These are phyloP conservation scores for Pachyrhynchus sulphureomaculatus DNA, from an alignment of 1,140 invertebrate genomes.

Conservation along the genomic window DNA sequence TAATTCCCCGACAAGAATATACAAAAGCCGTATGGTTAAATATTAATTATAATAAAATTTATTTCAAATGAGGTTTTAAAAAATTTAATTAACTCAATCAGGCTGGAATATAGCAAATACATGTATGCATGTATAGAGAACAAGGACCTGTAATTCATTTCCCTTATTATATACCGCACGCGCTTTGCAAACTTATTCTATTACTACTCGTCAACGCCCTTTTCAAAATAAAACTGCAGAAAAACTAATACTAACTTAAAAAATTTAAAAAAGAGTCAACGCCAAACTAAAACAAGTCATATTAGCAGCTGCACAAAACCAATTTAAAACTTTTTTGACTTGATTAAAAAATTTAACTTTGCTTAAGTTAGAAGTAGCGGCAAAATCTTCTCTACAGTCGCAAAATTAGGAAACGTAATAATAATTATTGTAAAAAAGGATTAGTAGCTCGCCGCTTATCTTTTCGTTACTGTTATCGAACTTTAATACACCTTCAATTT, in stretches of 20 bases:
- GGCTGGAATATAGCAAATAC: too few relatives aligned
- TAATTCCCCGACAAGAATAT: too few relatives aligned
- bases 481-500: constrained; percentile 14
- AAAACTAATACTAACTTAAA: not conserved
- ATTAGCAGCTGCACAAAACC: constrained; percentile 7
- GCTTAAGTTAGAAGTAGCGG: constrained; percentile 10
- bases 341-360: constrained; percentile 24
- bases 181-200: too few relatives aligned
- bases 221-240: too few relatives aligned
- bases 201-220: too few relatives aligned
- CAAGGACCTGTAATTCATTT: too few relatives aligned
- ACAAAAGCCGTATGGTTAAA: too few relatives aligned
- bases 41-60: too few relatives aligned
- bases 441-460: constrained; percentile 9
- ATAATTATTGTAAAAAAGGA: constrained; percentile 24
- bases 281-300: constrained; percentile 11
- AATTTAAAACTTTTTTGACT: constrained; percentile 22
- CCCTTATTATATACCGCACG: too few relatives aligned
- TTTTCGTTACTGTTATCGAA: constrained; percentile 1
- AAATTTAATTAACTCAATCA: too few relatives aligned
- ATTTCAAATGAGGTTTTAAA: too few relatives aligned
- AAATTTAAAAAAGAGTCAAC: constrained; percentile 6
- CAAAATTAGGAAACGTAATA: constrained; percentile 19
- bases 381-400: constrained; percentile 7
- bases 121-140: too few relatives aligned